Evolutionary conservation across 2,113 vertebrate genomes (phyloP), one percentile per base, ranked within the genome.

Genomic region (Microtus montanus): DNA sequence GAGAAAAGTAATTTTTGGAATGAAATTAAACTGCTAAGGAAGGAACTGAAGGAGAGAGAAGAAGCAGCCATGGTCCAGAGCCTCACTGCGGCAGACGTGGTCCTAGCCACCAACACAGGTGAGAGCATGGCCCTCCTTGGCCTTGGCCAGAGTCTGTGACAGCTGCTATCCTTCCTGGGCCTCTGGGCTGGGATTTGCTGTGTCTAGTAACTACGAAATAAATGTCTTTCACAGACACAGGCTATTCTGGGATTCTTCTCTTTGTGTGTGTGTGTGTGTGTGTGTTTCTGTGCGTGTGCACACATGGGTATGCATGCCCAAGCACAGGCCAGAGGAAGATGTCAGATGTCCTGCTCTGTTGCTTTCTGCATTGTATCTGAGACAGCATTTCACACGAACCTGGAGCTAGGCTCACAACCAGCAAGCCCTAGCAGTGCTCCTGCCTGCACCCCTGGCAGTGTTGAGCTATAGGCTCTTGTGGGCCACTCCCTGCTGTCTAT

Each of bases 71-170:
- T 99, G 93, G 71, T 97, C 2, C 97, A 99, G 93, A 99, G 99
- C 94, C 98, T 99, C 17, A 98, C 96, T 54, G 86, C 96, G 0
- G 99, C 99, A 1, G 97, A 97, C 0, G 98, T 99, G 11, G 97
- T 99, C 94, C 98, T 99, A 26, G 98, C 99, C 13, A 99, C 99
- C 0, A 99, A 99, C 86, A 99, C 99, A 73, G 99, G 99, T 99
- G 89, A 68, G 97, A 52, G 30, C 0, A 0, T 11, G 0, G 44
- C 12, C 0, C 52, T n/a, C 35, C 58, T n/a, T 19, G 71, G 66
- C 84, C 58, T 33, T 24, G 24, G 2, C 68, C 33, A 63, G 26
- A 1, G 10, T 54, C 30, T 35, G 17, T 24, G 26, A 8, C 22
- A 3, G 52, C n/a, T 28, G 38, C 14, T 44, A 14, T 38, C 41